phyloP scores from a whole-genome alignment of 1,140 invertebrate genomes.

The Cherax quadricarinatus region DNA sequence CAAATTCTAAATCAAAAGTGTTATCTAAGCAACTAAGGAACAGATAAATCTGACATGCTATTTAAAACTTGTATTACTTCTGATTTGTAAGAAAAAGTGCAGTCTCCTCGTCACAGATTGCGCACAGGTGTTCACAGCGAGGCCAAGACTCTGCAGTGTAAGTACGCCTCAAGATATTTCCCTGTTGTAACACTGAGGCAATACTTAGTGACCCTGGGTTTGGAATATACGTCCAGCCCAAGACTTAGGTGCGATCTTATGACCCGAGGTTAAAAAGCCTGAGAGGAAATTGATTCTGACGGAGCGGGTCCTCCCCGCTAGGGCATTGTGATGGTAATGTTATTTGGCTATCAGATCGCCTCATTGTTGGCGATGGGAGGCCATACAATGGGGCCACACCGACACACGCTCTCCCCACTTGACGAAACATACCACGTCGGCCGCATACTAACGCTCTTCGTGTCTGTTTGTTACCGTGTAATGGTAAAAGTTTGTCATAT shows the following conservation, averaged over 20 bases:
- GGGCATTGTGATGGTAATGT: slow-evolving; percentile 39
- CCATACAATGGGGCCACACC: slow-evolving; percentile 28
- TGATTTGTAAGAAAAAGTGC: no score
- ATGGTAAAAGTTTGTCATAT: no score
- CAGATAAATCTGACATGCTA: no score
- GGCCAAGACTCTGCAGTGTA: no score
- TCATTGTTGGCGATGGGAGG: slow-evolving; percentile 31
- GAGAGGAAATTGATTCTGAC: slow-evolving; percentile 31
- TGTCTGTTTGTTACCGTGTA: no score
- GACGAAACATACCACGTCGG: not conserved
- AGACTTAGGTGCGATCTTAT: not conserved
- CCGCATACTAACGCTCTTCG: not conserved
- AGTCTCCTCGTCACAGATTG: no score
- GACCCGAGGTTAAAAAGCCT: slow-evolving; percentile 26
- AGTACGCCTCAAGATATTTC: no score
- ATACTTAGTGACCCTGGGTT: not conserved
- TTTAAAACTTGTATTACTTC: no score
- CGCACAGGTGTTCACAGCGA: no score
- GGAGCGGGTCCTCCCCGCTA: not conserved
- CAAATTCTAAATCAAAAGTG: no score
- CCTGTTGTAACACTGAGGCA: no score
- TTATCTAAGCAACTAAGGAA: no score
- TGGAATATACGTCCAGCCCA: not conserved
- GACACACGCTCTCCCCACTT: not conserved
- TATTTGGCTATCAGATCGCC: slow-evolving; percentile 49